Conservation (phyloP, 2,888 invertebrate genomes). For the Anthophora plumipes region DNA sequence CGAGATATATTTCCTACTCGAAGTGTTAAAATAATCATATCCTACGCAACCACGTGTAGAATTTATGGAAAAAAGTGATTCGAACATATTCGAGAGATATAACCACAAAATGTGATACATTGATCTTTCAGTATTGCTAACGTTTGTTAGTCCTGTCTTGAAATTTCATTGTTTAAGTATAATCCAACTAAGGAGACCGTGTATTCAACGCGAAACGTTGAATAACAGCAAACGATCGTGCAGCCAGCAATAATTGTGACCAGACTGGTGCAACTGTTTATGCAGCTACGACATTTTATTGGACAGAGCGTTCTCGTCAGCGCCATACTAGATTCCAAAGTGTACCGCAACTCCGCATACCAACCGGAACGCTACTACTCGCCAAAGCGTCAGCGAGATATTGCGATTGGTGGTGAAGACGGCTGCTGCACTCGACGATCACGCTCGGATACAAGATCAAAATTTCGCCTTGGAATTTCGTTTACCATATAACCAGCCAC, state of each 20-base stretch:
- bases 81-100: too few relatives aligned
- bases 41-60: too few relatives aligned
- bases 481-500: conserved; percentile 5
- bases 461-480: conserved; percentile 56
- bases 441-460: conserved; percentile 50
- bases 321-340: conserved; percentile 77
- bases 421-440: conserved; percentile 33
- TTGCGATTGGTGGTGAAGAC: conserved; percentile 67
- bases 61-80: too few relatives aligned
- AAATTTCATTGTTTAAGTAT: conserved; percentile 37
- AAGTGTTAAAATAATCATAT: too few relatives aligned
- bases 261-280: conserved; percentile 69
- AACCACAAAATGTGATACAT: too few relatives aligned
- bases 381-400: conserved; percentile 66
- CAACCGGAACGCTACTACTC: conserved; percentile 56
- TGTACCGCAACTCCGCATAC: conserved; percentile 68
- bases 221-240: conserved; percentile 42
- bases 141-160: too few relatives aligned
- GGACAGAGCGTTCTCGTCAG: conserved; percentile 72
- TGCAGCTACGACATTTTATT: conserved; percentile 75
- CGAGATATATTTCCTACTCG: too few relatives aligned
- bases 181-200: conserved; percentile 2
- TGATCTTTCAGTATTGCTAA: too few relatives aligned
- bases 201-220: conserved; percentile 14
- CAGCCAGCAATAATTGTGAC: conserved; percentile 59